phyloP scores from a whole-genome alignment of 2,797 vertebrate genomes.

The Sternarchorhynchus goeldii region DNA sequence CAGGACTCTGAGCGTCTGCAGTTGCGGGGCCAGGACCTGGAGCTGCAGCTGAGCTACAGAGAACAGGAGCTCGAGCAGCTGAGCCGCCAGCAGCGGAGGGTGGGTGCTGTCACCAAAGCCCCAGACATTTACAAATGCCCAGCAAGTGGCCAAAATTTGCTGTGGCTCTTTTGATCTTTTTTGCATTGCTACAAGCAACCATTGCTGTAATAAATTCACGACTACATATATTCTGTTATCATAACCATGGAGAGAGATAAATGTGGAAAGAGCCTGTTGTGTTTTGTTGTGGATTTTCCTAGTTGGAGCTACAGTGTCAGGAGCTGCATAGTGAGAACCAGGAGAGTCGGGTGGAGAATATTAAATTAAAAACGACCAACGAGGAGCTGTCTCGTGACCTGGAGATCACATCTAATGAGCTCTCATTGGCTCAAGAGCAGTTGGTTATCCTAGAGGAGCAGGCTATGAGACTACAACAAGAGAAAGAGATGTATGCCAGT shows the following conservation, averaged over 20 bases:
- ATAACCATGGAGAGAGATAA: too few relatives aligned
- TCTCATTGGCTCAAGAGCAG: slow-evolving; percentile 84
- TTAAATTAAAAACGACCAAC: slow-evolving; percentile 86
- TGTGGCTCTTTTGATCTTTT: too few relatives aligned
- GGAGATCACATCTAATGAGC: slow-evolving; percentile 79
- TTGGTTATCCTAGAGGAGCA: slow-evolving; percentile 84
- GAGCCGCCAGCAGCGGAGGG: slow-evolving; percentile 82
- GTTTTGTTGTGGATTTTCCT: background rate
- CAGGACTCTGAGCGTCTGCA: slow-evolving; percentile 85
- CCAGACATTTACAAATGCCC: background rate
- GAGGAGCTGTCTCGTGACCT: slow-evolving; percentile 83
- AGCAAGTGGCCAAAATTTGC: background rate
- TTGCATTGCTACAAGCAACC: background rate
- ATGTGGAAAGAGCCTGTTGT: background rate
- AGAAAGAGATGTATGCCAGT: slow-evolving; percentile 87
- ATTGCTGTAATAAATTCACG: background rate
- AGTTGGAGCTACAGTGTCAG: slow-evolving; percentile 85
- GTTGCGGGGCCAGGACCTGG: slow-evolving; percentile 80
- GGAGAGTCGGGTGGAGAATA: slow-evolving; percentile 86
- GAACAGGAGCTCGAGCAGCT: slow-evolving; percentile 87
- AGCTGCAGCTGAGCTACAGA: slow-evolving; percentile 80
- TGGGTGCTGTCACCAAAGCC: slow-evolving; percentile 53
- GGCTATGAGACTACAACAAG: slow-evolving; percentile 78
- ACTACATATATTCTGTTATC: too few relatives aligned
- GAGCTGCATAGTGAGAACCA: slow-evolving; percentile 84